Percentiles rank a stretch among this genome's conserved stretches.
These are phyloP conservation scores for Latrodectus hesperus DNA, from an alignment of 2,888 invertebrate genomes.

Conservation along the genomic window DNA sequence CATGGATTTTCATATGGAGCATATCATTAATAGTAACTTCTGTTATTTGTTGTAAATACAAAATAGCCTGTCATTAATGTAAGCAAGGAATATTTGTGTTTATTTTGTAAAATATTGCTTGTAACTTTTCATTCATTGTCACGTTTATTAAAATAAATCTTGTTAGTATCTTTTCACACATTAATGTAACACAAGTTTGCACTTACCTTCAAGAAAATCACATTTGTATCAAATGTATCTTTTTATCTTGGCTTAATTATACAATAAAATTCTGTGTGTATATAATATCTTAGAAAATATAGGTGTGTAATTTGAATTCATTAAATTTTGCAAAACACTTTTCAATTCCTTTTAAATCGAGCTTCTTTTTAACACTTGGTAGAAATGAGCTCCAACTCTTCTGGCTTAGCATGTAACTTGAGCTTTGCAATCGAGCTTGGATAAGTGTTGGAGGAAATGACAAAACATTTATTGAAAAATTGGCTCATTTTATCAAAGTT, in stretches of 20 bases:
- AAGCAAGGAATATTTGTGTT: background rate
- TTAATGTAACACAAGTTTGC: background rate
- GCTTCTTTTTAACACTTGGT: constrained; percentile 52
- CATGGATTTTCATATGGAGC: too few species aligned
- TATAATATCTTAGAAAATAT: background rate
- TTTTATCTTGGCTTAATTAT: background rate
- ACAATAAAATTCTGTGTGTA: background rate
- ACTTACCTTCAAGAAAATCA: background rate
- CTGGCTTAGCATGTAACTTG: background rate
- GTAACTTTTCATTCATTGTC: background rate
- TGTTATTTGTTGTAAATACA: background rate
- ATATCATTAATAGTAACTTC: too few species aligned
- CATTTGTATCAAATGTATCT: background rate
- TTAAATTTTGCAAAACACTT: background rate
- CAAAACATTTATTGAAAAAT: too few species aligned
- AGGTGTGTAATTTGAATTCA: background rate
- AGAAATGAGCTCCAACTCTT: background rate
- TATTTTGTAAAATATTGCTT: background rate
- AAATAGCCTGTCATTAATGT: background rate
- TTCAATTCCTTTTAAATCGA: constrained; percentile 45
- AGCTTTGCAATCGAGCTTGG: constrained; percentile 1
- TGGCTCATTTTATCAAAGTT: too few species aligned
- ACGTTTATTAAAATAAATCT: background rate
- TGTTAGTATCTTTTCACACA: background rate
- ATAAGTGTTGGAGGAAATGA: too few species aligned